Evolutionary conservation across 2,888 invertebrate genomes (phyloP).

Genomic region (Exocentrus adspersus): DNA sequence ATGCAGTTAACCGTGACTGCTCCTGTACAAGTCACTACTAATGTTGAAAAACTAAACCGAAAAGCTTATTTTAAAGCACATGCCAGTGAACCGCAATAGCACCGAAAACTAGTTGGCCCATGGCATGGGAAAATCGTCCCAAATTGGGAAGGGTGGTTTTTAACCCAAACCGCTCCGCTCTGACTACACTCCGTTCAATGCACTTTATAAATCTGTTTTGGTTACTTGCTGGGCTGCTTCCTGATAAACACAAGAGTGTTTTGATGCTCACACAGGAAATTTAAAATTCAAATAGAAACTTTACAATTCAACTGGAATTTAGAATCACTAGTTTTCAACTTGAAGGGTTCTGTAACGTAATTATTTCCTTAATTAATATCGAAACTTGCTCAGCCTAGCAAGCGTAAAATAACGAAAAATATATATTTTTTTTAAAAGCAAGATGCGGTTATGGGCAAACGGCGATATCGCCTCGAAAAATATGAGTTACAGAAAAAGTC

Average conservation of each 20-base stretch:
- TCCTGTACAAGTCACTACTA: no score
- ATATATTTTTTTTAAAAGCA: no score
- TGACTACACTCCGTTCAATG: conserved; percentile 34
- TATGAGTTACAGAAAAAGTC: no score
- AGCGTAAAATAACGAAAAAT: no score
- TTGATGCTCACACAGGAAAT: conserved; percentile 6
- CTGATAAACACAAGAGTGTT: not conserved
- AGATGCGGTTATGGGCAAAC: no score
- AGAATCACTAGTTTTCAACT: not conserved
- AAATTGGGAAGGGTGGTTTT: conserved; percentile 35
- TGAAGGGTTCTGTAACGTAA: no score
- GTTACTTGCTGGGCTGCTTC: conserved; percentile 13
- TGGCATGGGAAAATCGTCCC: conserved; percentile 26
- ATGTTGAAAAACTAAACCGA: no score
- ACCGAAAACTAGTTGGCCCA: conserved; percentile 15
- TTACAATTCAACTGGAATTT: not conserved
- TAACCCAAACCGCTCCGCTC: conserved; percentile 26
- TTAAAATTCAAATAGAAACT: conserved; percentile 2
- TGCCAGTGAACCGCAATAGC: conserved; percentile 13
- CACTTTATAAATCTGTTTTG: conserved; percentile 39
- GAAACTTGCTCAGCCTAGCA: no score
- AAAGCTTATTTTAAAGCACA: not conserved
- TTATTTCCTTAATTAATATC: no score
- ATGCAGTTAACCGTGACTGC: no score
- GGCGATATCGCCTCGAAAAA: no score